Base-by-base conservation (phyloP, 2,113 vertebrate species). In the Mustelus asterias region DNA sequence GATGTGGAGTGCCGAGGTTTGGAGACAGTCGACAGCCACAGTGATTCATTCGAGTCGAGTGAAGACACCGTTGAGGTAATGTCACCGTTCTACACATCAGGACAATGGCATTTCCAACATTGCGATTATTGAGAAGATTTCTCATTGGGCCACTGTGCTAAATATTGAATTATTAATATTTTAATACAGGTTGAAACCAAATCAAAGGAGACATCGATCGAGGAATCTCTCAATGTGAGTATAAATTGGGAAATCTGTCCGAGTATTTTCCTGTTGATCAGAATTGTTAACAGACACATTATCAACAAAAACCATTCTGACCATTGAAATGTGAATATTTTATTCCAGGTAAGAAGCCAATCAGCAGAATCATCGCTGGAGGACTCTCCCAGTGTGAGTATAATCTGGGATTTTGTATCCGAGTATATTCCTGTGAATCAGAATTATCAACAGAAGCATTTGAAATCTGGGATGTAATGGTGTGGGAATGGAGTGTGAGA, bases 1-100 rank as follows among this genome's bases (percentile, higher is more conserved):
- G 41, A 95, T 48, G 94, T 95, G 94, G 41, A 95, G 24, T 95
- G 94, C 54, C 41, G 24, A 54, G 94, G 94, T 33, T n/a, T 95
- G 94, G 72, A 72, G 94, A 72, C 94, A 3, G 1, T 95, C 33
- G 44, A 76, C 67, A 33, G 94, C 1, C 16, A 76, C 18, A 95
- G 67, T 48, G 67, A 72, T 1, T 95, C 37, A 13, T 72, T 24
- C 29, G 94, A 95, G 20, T 72, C 94, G 1, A 95, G 67, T 18
- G 94, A 95, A 33, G 54, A 14, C 13, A 95, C 37, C 13, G 13
- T 48, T 48, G 94, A 95, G 94, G 94, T 95, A 95, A 95, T 1
- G 2, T 90, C 88, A 44, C 41, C 1, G 33, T 72, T 95, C 26
- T 54, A 44, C 22, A 72, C 48, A 33, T 54, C 94, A 54, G 24